Evolutionary conservation across 2,888 invertebrate species (phyloP), one percentile per base, ranked within the genome.

Genomic region (Melipona beecheii): DNA sequence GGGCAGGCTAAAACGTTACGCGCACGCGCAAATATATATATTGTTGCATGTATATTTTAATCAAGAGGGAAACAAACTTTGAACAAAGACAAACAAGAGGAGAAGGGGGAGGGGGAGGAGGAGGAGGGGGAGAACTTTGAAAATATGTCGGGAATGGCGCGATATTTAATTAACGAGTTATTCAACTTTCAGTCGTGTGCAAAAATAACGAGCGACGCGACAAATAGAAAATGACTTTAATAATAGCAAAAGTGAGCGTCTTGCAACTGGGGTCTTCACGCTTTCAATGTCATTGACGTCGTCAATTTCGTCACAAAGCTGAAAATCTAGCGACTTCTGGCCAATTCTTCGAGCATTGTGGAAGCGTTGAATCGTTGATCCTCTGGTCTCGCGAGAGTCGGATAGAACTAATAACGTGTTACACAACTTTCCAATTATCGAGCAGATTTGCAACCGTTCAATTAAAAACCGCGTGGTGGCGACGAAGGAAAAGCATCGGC

Each of bases 381-480:
- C 36, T 6, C 17, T 2, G 5, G 36, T 64, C 21, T 21, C 21
- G 13, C 31, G 21, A 31, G 36, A 21, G 31, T 36, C 64, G 2
- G 11, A 31, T 64, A 13, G 13, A 65, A 21, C 65, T 82, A 82
- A 82, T 65, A 65, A 81, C 64, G 69, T 49, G 81, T 82, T 81
- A 71, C 82, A 75, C 82, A 81, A 82, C 65, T 64, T 74, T 50
- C 36, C 82, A 70, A 82, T 82, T 81, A 75, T 81, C 82, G 82
- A 58, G 50, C 62, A 54, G 43, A 74, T 50, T 56, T 73, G 52
- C 50, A 31, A 65, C 64, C 43, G 70, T 74, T 74, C 64, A 69
- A 82, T 75, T 75, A 71, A 52, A 70, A 75, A 43, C 64, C 65
- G 56, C 15, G 24, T 19, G 17, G 62, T 43, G 17, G 15, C 50